Conservation (phyloP, 1,140 invertebrate genomes). For the Lethocerus indicus region DNA sequence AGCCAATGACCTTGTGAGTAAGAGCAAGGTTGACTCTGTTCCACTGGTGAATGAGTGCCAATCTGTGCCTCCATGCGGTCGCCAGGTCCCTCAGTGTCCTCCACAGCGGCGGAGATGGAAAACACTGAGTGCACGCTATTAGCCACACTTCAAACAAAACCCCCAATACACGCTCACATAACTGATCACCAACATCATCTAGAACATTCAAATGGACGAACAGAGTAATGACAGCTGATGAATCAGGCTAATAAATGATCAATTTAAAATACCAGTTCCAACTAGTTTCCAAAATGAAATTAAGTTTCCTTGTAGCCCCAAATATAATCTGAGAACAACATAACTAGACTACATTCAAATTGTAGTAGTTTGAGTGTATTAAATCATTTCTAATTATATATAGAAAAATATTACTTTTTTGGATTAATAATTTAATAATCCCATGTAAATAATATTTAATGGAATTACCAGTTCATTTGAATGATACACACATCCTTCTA, state of each 20-base stretch:
- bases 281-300: too few species aligned
- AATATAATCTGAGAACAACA: neutral
- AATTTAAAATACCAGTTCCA: too few species aligned
- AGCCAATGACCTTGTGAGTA: constrained; percentile 62
- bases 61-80: constrained; percentile 80
- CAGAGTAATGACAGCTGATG: too few species aligned
- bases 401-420: too few species aligned
- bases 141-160: constrained; percentile 93
- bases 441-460: too few species aligned
- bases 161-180: constrained; percentile 83
- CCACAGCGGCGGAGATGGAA: constrained; percentile 88
- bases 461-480: too few species aligned
- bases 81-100: constrained; percentile 87
- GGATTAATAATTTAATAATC: too few species aligned
- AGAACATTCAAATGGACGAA: constrained; percentile 12
- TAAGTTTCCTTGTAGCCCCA: neutral
- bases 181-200: constrained; percentile 86
- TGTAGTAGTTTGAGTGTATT: neutral
- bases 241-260: too few species aligned
- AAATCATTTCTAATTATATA: neutral
- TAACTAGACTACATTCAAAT: neutral
- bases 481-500: too few species aligned
- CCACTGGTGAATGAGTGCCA: constrained; percentile 88
- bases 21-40: constrained; percentile 80
- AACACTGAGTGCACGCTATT: constrained; percentile 68